Percentiles rank a stretch among this genome's conserved stretches.
phyloP scores from a whole-genome alignment of 2,888 invertebrate genomes.

The Papilio demoleus region DNA sequence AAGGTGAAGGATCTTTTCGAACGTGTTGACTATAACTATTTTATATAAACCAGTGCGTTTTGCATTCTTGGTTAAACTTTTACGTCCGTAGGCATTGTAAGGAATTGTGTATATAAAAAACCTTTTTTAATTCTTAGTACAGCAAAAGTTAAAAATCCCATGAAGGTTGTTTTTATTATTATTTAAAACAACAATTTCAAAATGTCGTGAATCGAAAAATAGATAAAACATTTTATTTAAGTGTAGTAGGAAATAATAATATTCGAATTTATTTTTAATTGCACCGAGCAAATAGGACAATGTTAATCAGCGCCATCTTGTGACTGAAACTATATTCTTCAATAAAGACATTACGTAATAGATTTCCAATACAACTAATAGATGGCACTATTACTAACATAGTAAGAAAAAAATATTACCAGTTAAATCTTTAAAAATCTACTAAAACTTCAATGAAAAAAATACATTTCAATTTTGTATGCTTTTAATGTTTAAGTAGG shows the following conservation, averaged over 20 bases:
- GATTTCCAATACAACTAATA: conserved; percentile 42
- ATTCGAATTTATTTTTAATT: neutral
- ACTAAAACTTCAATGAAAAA: conserved; percentile 12
- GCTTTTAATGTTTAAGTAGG: conserved; percentile 61
- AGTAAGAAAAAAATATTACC: neutral
- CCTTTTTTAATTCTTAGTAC: too few species aligned
- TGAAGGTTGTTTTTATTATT: too few species aligned
- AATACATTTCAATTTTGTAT: conserved; percentile 56
- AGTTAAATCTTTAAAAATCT: neutral
- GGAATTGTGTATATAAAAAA: too few species aligned
- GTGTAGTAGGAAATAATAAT: too few species aligned
- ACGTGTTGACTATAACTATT: neutral
- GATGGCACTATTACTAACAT: conserved; percentile 51
- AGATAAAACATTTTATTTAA: too few species aligned
- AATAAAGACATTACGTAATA: neutral
- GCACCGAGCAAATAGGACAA: too few species aligned
- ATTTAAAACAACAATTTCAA: too few species aligned
- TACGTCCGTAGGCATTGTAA: too few species aligned
- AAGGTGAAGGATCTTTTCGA: neutral
- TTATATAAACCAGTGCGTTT: neutral
- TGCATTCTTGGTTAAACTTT: neutral
- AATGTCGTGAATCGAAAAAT: too few species aligned
- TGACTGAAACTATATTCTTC: neutral
- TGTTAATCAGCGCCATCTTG: conserved; percentile 28
- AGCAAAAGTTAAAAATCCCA: too few species aligned